Evolutionary conservation across 2,113 vertebrate genomes (phyloP).

Genomic region (Sigmodon hispidus): DNA sequence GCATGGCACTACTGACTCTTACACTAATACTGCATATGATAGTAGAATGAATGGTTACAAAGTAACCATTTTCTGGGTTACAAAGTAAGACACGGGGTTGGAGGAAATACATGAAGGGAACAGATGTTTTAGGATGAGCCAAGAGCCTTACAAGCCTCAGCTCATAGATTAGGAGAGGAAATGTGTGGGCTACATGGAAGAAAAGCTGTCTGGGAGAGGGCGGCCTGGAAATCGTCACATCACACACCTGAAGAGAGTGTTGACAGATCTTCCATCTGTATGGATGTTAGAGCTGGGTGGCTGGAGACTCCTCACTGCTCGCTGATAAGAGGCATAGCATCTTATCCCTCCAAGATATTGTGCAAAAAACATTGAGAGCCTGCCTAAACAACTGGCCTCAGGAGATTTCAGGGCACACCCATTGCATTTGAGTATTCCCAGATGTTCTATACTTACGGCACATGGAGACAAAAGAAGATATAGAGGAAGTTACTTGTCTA

Average conservation of each 20-base stretch:
- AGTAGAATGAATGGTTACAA: background rate
- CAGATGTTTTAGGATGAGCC: background rate
- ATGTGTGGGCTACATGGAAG: background rate
- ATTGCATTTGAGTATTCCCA: background rate
- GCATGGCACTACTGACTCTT: background rate
- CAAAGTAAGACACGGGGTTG: background rate
- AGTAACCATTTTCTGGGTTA: background rate
- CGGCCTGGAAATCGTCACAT: background rate
- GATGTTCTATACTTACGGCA: no score
- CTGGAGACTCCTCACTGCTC: background rate
- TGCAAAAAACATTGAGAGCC: background rate
- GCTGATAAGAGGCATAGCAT: background rate
- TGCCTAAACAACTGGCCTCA: background rate
- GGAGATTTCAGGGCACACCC: background rate
- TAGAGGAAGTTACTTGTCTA: background rate
- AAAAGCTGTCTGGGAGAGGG: background rate
- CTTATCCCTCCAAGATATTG: background rate
- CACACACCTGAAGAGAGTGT: background rate
- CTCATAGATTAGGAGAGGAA: background rate
- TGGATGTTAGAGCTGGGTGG: fast-evolving
- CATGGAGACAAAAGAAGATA: background rate
- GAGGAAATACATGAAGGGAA: background rate
- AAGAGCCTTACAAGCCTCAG: background rate
- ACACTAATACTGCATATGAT: background rate
- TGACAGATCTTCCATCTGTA: background rate